These are phyloP conservation scores for Leptinotarsa texana DNA, from an alignment of 1,140 invertebrate genomes.

Conservation along the genomic window DNA sequence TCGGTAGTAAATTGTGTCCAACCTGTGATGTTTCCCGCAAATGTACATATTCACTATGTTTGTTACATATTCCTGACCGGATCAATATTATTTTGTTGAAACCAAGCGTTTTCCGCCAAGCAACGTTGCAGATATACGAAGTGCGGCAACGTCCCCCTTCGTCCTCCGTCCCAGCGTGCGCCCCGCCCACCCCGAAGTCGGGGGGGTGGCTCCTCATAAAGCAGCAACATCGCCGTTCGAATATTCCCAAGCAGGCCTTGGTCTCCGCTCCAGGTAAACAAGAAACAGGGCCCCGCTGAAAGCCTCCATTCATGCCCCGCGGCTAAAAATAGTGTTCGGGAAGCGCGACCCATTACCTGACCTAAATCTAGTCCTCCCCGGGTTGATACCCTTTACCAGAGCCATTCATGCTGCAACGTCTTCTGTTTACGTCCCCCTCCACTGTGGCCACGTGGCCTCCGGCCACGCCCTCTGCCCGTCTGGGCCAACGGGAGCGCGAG, in stretches of 20 bases:
- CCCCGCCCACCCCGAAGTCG: not conserved
- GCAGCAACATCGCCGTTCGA: no score
- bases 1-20: no score
- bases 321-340: slow-evolving; percentile 22
- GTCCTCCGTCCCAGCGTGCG: not conserved
- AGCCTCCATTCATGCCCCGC: slow-evolving; percentile 22
- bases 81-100: no score
- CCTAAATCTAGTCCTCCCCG: slow-evolving; percentile 43
- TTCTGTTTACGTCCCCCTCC: slow-evolving; percentile 35
- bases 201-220: no score
- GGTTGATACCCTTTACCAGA: slow-evolving; percentile 47
- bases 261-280: no score
- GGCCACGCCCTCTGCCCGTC: slow-evolving; percentile 23
- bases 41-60: no score
- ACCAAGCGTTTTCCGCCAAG: no score
- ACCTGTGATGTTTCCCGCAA: no score
- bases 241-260: not conserved
- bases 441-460: not conserved
- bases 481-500: slow-evolving; percentile 20
- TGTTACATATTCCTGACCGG: no score
- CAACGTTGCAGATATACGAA: no score
- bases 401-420: slow-evolving; percentile 45
- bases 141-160: no score
- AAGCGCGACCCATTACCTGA: slow-evolving; percentile 25
- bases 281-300: not conserved